Evolutionary conservation across 2,888 invertebrate genomes (phyloP).

Genomic region (Caprella mutica): DNA sequence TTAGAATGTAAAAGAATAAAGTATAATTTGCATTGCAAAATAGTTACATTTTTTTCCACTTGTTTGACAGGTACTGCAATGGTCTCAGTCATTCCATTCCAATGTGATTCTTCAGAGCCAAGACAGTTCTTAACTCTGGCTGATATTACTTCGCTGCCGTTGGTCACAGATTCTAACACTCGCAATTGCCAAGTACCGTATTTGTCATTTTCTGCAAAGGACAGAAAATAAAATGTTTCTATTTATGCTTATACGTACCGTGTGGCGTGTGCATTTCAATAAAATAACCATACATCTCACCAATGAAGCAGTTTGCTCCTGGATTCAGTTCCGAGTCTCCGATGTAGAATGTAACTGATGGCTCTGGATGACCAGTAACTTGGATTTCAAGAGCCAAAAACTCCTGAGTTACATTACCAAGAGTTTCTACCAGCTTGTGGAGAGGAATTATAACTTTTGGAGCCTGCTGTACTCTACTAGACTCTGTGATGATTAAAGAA

Average conservation of each 20-base stretch:
- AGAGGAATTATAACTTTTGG: too few relatives aligned
- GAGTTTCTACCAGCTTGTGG: too few relatives aligned
- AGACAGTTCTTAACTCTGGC: constrained; percentile 21
- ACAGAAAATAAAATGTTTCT: neutral
- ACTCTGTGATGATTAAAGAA: too few relatives aligned
- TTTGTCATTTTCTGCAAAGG: constrained; percentile 24
- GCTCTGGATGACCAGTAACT: constrained; percentile 45
- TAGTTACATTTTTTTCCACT: too few relatives aligned
- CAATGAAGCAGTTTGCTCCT: neutral
- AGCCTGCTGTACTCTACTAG: too few relatives aligned
- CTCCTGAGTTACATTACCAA: neutral
- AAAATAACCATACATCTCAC: neutral
- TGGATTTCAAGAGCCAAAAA: constrained; percentile 40
- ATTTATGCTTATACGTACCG: neutral
- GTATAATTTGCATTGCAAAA: neutral
- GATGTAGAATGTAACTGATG: constrained; percentile 42
- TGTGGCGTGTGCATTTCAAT: neutral
- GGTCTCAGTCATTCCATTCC: too few relatives aligned
- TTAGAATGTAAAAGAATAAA: neutral
- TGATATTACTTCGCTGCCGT: constrained; percentile 8
- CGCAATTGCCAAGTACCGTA: constrained; percentile 30
- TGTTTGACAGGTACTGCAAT: too few relatives aligned
- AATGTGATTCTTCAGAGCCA: too few relatives aligned
- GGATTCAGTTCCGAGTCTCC: constrained; percentile 38
- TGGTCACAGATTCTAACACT: constrained; percentile 1